A percentile compares a stretch with the other conserved stretches of the same genome.
Conservation (phyloP, 2,797 vertebrate species). For the Pachyuromys duprasi region DNA sequence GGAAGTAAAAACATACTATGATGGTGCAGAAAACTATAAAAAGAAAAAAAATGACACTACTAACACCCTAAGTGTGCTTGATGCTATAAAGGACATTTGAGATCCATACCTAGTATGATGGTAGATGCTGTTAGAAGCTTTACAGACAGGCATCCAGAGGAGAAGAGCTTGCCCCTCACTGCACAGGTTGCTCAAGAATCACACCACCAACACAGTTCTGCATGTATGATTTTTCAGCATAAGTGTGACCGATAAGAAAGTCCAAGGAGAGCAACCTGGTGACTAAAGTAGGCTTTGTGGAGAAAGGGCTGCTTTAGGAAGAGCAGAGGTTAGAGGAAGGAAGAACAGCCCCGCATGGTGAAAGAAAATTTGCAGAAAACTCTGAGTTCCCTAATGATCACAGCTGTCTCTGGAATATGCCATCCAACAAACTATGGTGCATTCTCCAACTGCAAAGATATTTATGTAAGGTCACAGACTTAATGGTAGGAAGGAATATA, state of each 20-base stretch:
- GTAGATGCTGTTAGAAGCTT: not conserved
- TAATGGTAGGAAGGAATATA: not conserved
- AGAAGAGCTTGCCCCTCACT: not conserved
- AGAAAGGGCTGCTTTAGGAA: not conserved
- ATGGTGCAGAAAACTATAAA: not conserved
- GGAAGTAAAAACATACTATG: not conserved
- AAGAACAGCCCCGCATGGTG: not conserved
- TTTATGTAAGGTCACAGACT: conserved; percentile 3
- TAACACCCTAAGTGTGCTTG: not conserved
- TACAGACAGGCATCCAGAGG: not conserved
- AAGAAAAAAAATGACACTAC: not conserved
- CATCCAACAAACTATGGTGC: not conserved
- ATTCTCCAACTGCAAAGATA: not conserved
- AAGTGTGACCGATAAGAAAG: not conserved
- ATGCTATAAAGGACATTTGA: not conserved
- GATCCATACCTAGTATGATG: not conserved
- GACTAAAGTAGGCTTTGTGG: not conserved
- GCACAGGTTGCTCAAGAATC: not conserved
- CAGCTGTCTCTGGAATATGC: not conserved
- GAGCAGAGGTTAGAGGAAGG: not conserved
- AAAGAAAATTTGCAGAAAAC: not conserved
- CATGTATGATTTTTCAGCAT: not conserved
- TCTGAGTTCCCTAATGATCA: not conserved
- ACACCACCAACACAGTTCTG: not conserved
- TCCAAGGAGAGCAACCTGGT: not conserved